These are phyloP conservation scores for Nymphicus hollandicus DNA, from an alignment of 2,113 vertebrate species.

Conservation along the genomic window DNA sequence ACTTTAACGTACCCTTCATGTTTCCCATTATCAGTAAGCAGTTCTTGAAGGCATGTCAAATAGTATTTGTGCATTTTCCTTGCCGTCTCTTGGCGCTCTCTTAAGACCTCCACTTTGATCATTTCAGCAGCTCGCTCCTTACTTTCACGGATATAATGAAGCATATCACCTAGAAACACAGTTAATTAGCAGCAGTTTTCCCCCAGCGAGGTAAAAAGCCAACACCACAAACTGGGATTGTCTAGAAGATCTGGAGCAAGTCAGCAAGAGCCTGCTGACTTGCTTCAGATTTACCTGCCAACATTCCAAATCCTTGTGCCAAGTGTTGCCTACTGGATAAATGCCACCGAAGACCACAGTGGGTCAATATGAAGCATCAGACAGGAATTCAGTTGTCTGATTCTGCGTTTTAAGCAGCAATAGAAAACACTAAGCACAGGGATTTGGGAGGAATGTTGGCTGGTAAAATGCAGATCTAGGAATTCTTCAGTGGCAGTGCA, in stretches of 20 bases:
- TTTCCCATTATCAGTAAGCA: slow-evolving; percentile 85
- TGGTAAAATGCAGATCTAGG: neutral
- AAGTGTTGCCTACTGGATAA: neutral
- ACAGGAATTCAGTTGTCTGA: neutral
- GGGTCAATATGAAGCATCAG: neutral
- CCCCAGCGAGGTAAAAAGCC: neutral
- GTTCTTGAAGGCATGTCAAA: slow-evolving; percentile 89
- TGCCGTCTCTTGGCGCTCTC: slow-evolving; percentile 88
- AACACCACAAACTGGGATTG: neutral
- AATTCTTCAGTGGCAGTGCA: neutral
- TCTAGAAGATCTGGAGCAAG: neutral
- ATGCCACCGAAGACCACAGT: neutral
- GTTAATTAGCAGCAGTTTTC: neutral
- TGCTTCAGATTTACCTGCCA: neutral
- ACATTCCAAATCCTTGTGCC: neutral
- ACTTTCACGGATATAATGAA: slow-evolving; percentile 90
- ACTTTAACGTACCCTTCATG: slow-evolving; percentile 75
- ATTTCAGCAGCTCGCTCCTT: slow-evolving; percentile 87
- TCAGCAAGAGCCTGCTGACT: neutral
- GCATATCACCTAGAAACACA: slow-evolving; percentile 84
- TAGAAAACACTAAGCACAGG: neutral
- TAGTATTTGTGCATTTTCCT: slow-evolving; percentile 91
- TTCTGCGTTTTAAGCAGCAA: neutral
- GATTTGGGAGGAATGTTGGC: neutral
- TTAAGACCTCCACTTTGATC: slow-evolving; percentile 84